Percentiles rank a stretch among this genome's conserved stretches.
These are phyloP conservation scores for Diadegma fenestrale DNA, from an alignment of 2,888 invertebrate species.

Conservation along the genomic window DNA sequence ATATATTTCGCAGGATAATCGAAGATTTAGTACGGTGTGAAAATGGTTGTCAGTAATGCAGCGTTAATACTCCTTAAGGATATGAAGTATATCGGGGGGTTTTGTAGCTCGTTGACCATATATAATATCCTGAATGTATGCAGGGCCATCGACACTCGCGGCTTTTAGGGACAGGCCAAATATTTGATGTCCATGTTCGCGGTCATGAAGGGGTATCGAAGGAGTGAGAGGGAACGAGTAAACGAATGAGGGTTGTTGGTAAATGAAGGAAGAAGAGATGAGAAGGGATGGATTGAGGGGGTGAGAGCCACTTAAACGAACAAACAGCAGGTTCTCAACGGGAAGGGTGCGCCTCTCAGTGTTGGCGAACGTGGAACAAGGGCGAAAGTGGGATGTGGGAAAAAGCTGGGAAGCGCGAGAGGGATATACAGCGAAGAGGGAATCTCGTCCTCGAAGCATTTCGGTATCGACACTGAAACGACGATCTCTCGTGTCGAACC, in stretches of 20 bases:
- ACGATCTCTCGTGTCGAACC: slow-evolving; percentile 42
- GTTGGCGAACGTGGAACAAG: slow-evolving; percentile 42
- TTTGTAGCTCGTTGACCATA: slow-evolving; percentile 40
- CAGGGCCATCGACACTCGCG: slow-evolving; percentile 66
- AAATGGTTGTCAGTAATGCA: background rate
- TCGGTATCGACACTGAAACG: slow-evolving; percentile 54
- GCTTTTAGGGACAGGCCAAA: slow-evolving; percentile 66
- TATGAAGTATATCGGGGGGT: background rate
- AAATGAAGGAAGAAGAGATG: slow-evolving; percentile 21
- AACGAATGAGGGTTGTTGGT: slow-evolving; percentile 30
- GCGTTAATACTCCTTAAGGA: background rate
- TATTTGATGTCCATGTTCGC: slow-evolving; percentile 68
- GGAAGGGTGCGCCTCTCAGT: slow-evolving; percentile 42
- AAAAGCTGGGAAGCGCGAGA: background rate
- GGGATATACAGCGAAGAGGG: background rate
- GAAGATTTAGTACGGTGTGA: background rate
- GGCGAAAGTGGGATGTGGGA: slow-evolving; percentile 6
- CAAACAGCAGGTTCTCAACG: slow-evolving; percentile 65
- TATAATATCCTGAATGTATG: slow-evolving; percentile 64
- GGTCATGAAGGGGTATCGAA: slow-evolving; percentile 27
- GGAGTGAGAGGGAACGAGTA: slow-evolving; percentile 5
- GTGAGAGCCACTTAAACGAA: slow-evolving; percentile 62
- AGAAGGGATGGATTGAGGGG: slow-evolving; percentile 14
- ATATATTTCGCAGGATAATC: background rate
- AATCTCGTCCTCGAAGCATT: slow-evolving; percentile 33